Evolutionary conservation across 1,140 invertebrate species (phyloP).

Genomic region (Propsilocerus akamusi): DNA sequence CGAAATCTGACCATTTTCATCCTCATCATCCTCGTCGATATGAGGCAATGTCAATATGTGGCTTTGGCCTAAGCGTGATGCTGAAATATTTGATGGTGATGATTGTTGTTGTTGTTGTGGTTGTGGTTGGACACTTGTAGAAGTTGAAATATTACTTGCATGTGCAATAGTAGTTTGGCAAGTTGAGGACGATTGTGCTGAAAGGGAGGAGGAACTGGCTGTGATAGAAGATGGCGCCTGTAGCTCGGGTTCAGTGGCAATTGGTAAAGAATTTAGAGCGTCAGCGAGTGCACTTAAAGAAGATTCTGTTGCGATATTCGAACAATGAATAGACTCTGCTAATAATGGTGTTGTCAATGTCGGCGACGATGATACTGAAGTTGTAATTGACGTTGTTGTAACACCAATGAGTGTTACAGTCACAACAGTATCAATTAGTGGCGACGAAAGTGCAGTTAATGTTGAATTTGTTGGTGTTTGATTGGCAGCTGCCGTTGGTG

Average conservation of each 20-base stretch:
- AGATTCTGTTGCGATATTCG: background rate
- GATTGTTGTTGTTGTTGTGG: constrained; percentile 8
- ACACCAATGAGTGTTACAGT: constrained; percentile 13
- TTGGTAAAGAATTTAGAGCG: background rate
- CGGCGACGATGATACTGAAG: background rate
- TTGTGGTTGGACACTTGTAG: constrained; percentile 20
- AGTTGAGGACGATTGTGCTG: background rate
- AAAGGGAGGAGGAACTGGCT: background rate
- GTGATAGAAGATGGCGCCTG: background rate
- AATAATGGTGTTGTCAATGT: background rate
- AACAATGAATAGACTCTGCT: background rate
- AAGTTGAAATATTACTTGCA: background rate
- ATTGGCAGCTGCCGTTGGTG: constrained; percentile 19
- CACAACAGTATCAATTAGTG: constrained; percentile 16
- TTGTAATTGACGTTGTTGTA: background rate
- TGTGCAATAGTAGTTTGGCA: background rate
- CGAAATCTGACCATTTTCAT: constrained; percentile 30
- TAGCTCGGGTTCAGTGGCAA: background rate
- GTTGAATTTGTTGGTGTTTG: constrained; percentile 21
- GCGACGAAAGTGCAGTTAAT: constrained; percentile 21
- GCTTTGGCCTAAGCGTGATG: constrained; percentile 5
- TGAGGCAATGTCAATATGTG: constrained; percentile 32
- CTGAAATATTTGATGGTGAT: background rate
- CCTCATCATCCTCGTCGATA: constrained; percentile 37
- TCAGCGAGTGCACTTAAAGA: background rate